Conservation (phyloP, 1,140 invertebrate genomes). For the Drosophila azteca region DNA sequence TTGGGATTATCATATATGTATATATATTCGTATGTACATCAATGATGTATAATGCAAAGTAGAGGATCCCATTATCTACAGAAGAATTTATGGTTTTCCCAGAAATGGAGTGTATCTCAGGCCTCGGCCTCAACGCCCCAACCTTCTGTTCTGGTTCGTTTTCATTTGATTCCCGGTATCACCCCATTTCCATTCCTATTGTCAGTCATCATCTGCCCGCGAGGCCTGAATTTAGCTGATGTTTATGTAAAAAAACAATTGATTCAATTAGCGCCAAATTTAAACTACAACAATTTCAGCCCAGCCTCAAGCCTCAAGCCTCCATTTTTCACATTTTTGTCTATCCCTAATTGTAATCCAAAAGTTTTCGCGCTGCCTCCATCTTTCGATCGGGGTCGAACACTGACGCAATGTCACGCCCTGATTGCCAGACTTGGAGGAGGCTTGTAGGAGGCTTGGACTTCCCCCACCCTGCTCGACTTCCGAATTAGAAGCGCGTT, state of each 20-base stretch:
- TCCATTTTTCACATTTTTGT: conserved; percentile 8
- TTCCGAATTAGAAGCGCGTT: conserved; percentile 56
- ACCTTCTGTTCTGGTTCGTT: neutral
- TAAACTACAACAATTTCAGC: conserved; percentile 20
- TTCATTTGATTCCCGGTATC: neutral
- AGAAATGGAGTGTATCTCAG: neutral
- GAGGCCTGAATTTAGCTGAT: conserved; percentile 46
- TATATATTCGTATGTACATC: neutral
- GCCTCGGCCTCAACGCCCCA: neutral
- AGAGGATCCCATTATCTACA: too few relatives aligned
- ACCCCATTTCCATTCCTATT: conserved; percentile 14
- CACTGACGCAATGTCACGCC: conserved; percentile 56
- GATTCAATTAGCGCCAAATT: conserved; percentile 72
- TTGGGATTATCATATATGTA: neutral
- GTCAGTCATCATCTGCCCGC: conserved; percentile 52
- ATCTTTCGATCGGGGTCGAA: neutral
- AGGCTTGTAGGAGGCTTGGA: conserved; percentile 8
- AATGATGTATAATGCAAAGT: neutral
- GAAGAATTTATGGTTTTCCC: too few relatives aligned
- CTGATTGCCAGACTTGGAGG: conserved; percentile 47
- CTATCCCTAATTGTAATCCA: conserved; percentile 24
- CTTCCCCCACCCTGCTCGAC: neutral
- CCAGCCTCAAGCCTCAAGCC: conserved; percentile 13
- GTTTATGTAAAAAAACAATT: conserved; percentile 66
- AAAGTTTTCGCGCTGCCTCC: neutral